A percentile compares a stretch with the other conserved stretches of the same genome.
phyloP scores from a whole-genome alignment of 2,888 invertebrate species.

The Heliconius ismenius region DNA sequence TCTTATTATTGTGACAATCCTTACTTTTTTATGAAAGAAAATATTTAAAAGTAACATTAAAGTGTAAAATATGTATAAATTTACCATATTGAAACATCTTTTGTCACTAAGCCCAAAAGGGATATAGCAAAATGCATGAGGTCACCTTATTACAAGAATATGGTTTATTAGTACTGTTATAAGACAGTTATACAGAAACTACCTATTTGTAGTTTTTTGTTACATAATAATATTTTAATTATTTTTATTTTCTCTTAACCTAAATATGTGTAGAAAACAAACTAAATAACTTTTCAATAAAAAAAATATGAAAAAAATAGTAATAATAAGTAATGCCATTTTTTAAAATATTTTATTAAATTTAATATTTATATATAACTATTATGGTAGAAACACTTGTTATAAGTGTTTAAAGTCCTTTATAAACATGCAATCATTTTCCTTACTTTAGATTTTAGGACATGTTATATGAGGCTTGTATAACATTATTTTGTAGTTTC shows the following conservation, averaged over 20 bases:
- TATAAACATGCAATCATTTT: background rate
- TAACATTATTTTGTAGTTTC: background rate
- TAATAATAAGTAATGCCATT: background rate
- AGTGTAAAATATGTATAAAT: background rate
- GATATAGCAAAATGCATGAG: constrained; percentile 24
- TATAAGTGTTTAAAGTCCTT: background rate
- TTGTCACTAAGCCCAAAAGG: constrained; percentile 9
- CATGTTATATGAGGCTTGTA: background rate
- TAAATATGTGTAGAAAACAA: background rate
- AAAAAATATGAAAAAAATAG: background rate
- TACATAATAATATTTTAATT: background rate
- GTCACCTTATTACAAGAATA: constrained; percentile 29
- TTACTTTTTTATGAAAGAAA: background rate
- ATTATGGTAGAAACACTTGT: background rate
- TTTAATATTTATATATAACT: background rate
- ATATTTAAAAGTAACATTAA: background rate
- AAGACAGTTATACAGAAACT: constrained; percentile 4
- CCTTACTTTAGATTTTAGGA: background rate
- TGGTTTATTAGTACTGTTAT: constrained; percentile 20
- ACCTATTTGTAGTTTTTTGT: background rate
- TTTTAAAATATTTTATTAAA: background rate
- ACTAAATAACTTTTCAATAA: background rate
- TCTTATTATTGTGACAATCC: background rate
- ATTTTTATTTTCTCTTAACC: background rate
- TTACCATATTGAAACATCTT: background rate